Base-by-base conservation (phyloP, 2,797 vertebrate species). In the Tinamus major region DNA sequence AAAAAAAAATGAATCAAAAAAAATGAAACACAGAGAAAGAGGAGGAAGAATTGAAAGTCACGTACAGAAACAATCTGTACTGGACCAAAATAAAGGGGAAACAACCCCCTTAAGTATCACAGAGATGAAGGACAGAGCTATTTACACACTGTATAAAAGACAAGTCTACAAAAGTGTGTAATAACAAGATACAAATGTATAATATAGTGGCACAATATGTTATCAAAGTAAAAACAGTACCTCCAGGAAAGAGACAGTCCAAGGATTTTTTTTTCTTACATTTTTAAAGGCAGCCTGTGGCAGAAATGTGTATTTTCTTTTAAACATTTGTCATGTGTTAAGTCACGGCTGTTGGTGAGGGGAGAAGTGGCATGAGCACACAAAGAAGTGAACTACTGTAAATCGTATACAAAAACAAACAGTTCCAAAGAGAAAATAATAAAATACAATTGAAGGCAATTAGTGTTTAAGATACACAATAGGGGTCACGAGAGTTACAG, bases 251-350 rank as follows among this genome's bases (percentile, higher is more conserved):
- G 80, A 96, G 94, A 85, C 80, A 70, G 93, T 90, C 92, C 70
- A 55, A 65, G 55, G 8, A 23, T 29, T 49, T 33, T 41, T 84
- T 63, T 62, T 77, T 18, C 77, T 91, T 93, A 84, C 75, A 84
- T 81, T 96, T 94, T 90, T 87, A 71, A 98, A 98, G 98, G 98
- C 98, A 98, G 96, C 97, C 96, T 97, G 97, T 91, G 94, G 97
- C 97, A 96, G 79, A 84, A 93, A 83, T 96, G 88, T 97, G 89
- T 92, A 37, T 74, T 87, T 78, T 33, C 92, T 83, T 94, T 93
- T 39, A 70, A 95, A 92, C 46, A 20, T 96, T 90, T 89, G 78
- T 80, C 92, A 85, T n/a, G 96, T 97, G 96, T 97, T 20, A 94
- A 82, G 94, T 97, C 96, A 92, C 91, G 94, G 98, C 97, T 97